Evolutionary conservation across 2,113 vertebrate species (phyloP).

Genomic region (Menidia beryllina): DNA sequence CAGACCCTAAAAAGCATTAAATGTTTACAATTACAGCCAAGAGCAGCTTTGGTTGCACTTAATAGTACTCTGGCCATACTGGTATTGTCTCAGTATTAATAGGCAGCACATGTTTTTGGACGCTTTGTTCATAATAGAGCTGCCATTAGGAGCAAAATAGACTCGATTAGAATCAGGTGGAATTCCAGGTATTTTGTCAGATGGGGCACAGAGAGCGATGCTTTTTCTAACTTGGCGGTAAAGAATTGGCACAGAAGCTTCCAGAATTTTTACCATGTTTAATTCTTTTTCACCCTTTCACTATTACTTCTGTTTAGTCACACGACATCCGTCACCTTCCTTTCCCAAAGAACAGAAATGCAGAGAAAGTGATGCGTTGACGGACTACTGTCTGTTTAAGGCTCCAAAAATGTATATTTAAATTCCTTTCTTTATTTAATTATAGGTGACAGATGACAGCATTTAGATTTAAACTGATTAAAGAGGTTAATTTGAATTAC

Average conservation of each 20-base stretch:
- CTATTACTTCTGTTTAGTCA: not conserved
- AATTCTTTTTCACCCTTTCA: not conserved
- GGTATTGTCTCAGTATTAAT: constrained; percentile 59
- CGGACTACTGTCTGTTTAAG: not conserved
- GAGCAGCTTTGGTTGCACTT: constrained; percentile 75
- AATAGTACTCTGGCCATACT: constrained; percentile 52
- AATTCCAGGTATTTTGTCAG: constrained; percentile 1
- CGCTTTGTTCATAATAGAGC: constrained; percentile 6
- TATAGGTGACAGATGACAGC: not conserved
- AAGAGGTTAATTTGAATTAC: not conserved
- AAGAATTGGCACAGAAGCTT: no score
- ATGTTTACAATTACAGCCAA: constrained; percentile 79
- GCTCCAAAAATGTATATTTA: not conserved
- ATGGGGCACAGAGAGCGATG: not conserved
- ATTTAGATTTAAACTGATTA: constrained; percentile 3
- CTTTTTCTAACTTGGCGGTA: no score
- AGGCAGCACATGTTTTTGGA: constrained; percentile 7
- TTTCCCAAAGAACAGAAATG: no score
- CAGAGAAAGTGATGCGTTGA: no score
- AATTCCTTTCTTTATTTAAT: not conserved
- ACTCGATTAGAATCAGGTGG: not conserved
- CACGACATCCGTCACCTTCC: no score
- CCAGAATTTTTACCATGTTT: no score
- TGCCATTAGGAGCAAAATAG: constrained; percentile 23
- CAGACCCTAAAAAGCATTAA: constrained; percentile 65